Conservation (phyloP, 2,888 invertebrate genomes). For the Plagiodera versicolora region DNA sequence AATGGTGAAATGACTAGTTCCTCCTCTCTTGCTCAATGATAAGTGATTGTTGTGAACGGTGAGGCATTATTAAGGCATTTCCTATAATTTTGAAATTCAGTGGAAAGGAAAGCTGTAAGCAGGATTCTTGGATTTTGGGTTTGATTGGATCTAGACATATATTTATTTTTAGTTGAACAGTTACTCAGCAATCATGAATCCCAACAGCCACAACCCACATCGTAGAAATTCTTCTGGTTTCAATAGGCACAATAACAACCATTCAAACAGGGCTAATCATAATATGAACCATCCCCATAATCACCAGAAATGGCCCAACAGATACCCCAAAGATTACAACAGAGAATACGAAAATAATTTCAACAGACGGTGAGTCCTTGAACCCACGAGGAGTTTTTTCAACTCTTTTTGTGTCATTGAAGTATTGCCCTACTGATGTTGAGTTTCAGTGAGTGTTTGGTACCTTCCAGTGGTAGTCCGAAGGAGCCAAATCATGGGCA, state of each 20-base stretch:
- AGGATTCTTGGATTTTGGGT: conserved; percentile 10
- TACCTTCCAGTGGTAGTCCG: conserved; percentile 50
- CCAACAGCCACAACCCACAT: conserved; percentile 52
- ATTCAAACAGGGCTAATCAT: conserved; percentile 48
- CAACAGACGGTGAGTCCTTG: conserved; percentile 49
- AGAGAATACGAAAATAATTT: conserved; percentile 54
- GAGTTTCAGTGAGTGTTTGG: conserved; percentile 49
- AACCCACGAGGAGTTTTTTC: conserved; percentile 18
- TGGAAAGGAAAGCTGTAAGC: conserved; percentile 19
- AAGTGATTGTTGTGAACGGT: conserved; percentile 35
- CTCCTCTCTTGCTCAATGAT: conserved; percentile 47
- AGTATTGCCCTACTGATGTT: not conserved
- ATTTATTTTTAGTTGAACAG: conserved; percentile 27
- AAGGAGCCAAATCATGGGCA: conserved; percentile 52
- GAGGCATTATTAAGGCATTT: conserved; percentile 20
- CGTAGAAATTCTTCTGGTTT: conserved; percentile 52
- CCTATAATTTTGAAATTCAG: conserved; percentile 15
- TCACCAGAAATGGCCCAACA: conserved; percentile 53
- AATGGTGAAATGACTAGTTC: conserved; percentile 49
- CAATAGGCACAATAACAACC: conserved; percentile 51
- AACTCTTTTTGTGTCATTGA: not conserved
- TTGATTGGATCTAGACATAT: conserved; percentile 29
- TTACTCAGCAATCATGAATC: conserved; percentile 46
- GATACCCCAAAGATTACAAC: conserved; percentile 53
- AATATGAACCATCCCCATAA: conserved; percentile 44